Base-by-base conservation (phyloP, 2,888 invertebrate species). In the Adineta ricciae region DNA sequence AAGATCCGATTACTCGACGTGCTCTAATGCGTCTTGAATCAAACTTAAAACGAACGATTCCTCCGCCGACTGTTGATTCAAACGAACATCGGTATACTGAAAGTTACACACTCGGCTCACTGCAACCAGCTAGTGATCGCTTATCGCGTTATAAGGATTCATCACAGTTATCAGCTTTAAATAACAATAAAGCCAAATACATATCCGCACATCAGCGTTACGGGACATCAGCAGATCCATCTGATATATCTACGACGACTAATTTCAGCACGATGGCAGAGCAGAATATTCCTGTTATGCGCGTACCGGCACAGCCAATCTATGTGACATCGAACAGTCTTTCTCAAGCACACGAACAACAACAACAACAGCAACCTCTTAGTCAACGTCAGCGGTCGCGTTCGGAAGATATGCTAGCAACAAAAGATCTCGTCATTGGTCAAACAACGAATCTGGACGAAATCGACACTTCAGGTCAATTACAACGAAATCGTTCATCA, bases 1-100 rank as follows among this genome's bases (percentile, higher is more conserved):
- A 78, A 78, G 78, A 78, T 78, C 78, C 78, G 1, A 41, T 78
- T 41, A 78, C 78, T 3, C 78, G 78, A 41, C 78, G 78, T 38
- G 78, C 78, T 24, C 16, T 78, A 78, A 78, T 78, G 78, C 78
- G 78, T 41, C 78, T 78, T 41, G 78, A 78, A 78, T 78, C 78
- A 78, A 78, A 78, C 41, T 78, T 78, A 41, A 78, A 78, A 78
- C 38, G 38, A 78, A 41, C 78, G 14, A 78, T 41, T 9, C 38
- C 27, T 11, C 56, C 38, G n/a, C 9, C 78, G 5, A n/a, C 41
- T 3, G n/a, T 24, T 38, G 38, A 38, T 78, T 41, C 78, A 1
- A 78, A 41, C 41, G 78, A 78, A 38, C 21, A 3, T 24, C 41
- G 78, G 41, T 78, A 78, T 41, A 78, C 41, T 2, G 41, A 78